These are phyloP conservation scores for Adelognathus sp. DNA, from an alignment of 2,888 invertebrate species.

Conservation along the genomic window DNA sequence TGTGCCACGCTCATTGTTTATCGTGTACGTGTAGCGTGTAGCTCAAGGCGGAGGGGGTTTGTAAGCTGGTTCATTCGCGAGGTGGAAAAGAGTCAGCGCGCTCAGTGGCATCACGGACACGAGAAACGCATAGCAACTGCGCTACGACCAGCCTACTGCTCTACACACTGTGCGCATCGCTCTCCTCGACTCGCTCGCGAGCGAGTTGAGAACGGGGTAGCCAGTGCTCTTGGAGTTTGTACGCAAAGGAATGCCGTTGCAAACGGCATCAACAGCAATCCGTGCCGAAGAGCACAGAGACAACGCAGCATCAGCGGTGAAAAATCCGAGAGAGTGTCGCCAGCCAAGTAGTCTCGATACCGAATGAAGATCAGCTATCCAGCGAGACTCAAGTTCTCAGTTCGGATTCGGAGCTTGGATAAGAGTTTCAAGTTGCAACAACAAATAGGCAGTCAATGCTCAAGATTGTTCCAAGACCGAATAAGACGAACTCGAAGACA, in stretches of 20 bases:
- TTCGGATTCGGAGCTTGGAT: background rate
- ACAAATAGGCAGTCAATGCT: background rate
- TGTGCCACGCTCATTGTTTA: slow-evolving; percentile 65
- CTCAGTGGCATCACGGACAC: slow-evolving; percentile 49
- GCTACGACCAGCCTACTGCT: slow-evolving; percentile 21
- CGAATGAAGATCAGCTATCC: slow-evolving; percentile 47
- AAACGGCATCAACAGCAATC: slow-evolving; percentile 53
- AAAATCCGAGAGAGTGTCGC: slow-evolving; percentile 60
- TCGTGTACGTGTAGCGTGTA: slow-evolving; percentile 60
- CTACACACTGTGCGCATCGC: slow-evolving; percentile 27
- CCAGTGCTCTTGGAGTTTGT: slow-evolving; percentile 45
- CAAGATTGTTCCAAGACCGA: background rate
- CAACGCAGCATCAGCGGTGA: slow-evolving; percentile 32
- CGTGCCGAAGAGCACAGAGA: slow-evolving; percentile 21
- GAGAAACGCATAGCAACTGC: slow-evolving; percentile 48
- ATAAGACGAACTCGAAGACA: background rate
- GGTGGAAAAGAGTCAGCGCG: slow-evolving; percentile 45
- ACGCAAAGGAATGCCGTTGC: slow-evolving; percentile 67
- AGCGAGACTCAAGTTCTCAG: background rate
- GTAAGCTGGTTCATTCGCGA: slow-evolving; percentile 49
- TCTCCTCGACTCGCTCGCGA: slow-evolving; percentile 40
- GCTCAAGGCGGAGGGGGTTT: slow-evolving; percentile 56
- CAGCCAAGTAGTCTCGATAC: slow-evolving; percentile 62
- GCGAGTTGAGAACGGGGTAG: slow-evolving; percentile 50
- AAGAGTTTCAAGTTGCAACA: background rate